Base-by-base conservation (phyloP, 2,888 invertebrate species). In the Amphimallon solstitiale region DNA sequence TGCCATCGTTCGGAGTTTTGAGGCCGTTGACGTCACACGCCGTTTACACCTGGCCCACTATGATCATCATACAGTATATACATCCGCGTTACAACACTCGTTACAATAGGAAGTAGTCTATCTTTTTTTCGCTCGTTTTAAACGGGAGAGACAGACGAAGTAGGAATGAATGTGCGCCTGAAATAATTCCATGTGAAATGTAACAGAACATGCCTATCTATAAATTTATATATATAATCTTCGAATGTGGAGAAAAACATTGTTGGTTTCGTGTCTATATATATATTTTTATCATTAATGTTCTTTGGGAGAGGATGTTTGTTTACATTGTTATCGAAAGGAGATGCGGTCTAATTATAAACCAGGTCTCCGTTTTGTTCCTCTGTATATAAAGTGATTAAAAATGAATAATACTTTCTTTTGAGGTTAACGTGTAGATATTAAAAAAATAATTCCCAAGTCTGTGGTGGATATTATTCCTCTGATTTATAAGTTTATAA, bases 21-120 rank as follows among this genome's bases (percentile, higher is more conserved):
- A 59, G 56, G 56, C 29, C 56, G 56, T 59, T 59, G 43, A 59
- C 56, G 56, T 59, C 56, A 59, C 43, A 59, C 43, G 43, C 40
- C 40, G 23, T 34, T 59, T 59, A 59, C 56, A 59, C 56, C 56
- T 59, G 56, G 56, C 29, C 43, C 56, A 29, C 29, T 43, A 38
- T 43, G 56, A 59, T 59, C 29, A 43, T 19, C 17, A 14, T 14
- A 43, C 23, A 29, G 56, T 40, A 43, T 34, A 40, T 45, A 19
- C 17, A 59, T 59, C 56, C 43, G 43, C 29, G 43, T 59, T 59
- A 40, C 56, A 34, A 59, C 43, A 59, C 29, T 12, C 38, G 38
- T 21, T 54, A 17, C 45, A 12, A 34, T 14, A 51, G 51, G 51
- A 51, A 51, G 51, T 51, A 14, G 7, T 35, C 7, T 17, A 10